These are phyloP conservation scores for Pachyuromys duprasi DNA, from an alignment of 2,797 vertebrate species.

Conservation along the genomic window DNA sequence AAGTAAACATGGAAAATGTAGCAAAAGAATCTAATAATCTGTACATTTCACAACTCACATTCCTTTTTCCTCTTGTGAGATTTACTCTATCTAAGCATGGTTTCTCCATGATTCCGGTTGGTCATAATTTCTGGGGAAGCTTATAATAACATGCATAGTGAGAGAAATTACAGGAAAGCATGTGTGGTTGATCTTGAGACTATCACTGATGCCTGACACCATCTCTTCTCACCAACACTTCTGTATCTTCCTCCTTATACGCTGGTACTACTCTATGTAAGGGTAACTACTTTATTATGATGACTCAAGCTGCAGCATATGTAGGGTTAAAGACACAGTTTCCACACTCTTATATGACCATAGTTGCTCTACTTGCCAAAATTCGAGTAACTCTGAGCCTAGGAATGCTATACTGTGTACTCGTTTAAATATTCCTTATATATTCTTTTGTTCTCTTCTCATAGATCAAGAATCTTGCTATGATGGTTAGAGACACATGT, in stretches of 20 bases:
- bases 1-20: not conserved
- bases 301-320: not conserved
- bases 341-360: not conserved
- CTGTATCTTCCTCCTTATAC: not conserved
- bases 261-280: not conserved
- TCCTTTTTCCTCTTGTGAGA: not conserved
- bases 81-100: not conserved
- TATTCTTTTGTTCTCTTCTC: not conserved
- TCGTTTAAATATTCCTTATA: not conserved
- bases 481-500: not conserved
- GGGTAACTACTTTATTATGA: not conserved
- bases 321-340: not conserved
- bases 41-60: not conserved
- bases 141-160: not conserved
- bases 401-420: fast-evolving
- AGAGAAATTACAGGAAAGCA: fast-evolving
- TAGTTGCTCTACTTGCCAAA: not conserved
- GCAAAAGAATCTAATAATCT: not conserved
- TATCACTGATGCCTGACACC: not conserved
- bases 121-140: not conserved
- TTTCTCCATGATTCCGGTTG: not conserved
- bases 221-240: not conserved
- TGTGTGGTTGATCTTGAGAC: not conserved
- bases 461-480: not conserved
- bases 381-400: not conserved